These are phyloP conservation scores for Drosophila prosaltans DNA, from an alignment of 1,140 invertebrate genomes.

Conservation along the genomic window DNA sequence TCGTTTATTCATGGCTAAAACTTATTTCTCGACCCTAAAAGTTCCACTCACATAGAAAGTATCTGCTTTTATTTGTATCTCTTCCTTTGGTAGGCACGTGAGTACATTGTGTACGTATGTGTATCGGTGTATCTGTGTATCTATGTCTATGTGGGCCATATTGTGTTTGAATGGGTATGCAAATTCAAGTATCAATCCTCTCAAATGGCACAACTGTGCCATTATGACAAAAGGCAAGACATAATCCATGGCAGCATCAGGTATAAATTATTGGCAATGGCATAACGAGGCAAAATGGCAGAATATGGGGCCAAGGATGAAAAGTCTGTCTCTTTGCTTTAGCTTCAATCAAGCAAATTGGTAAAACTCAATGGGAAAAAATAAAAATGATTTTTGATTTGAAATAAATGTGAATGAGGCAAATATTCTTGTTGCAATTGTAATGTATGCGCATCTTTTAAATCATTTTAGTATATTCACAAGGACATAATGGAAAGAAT, in stretches of 20 bases:
- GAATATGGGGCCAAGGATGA: neutral
- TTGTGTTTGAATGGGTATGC: slow-evolving; percentile 2
- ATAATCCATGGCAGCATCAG: slow-evolving; percentile 5
- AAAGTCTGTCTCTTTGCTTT: neutral
- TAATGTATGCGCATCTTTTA: neutral
- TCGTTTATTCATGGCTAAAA: slow-evolving; percentile 2
- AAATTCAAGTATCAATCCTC: slow-evolving; percentile 14
- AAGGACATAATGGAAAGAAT: neutral
- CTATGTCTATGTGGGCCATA: neutral
- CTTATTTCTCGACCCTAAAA: slow-evolving; percentile 8
- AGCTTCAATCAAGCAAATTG: slow-evolving; percentile 4
- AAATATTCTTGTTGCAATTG: no score
- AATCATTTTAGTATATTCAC: neutral
- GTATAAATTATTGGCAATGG: slow-evolving; percentile 9
- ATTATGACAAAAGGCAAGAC: slow-evolving; percentile 11
- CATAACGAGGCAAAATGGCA: slow-evolving; percentile 1
- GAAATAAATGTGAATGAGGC: neutral
- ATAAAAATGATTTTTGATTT: neutral
- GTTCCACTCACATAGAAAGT: neutral
- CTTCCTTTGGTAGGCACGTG: neutral
- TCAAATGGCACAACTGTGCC: slow-evolving; percentile 11
- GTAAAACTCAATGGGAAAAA: neutral
- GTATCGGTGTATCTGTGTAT: neutral
- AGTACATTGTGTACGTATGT: neutral
- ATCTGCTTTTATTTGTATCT: slow-evolving; percentile 8